Conservation (phyloP, 2,888 invertebrate species). For the Lasioglossum calceatum region DNA sequence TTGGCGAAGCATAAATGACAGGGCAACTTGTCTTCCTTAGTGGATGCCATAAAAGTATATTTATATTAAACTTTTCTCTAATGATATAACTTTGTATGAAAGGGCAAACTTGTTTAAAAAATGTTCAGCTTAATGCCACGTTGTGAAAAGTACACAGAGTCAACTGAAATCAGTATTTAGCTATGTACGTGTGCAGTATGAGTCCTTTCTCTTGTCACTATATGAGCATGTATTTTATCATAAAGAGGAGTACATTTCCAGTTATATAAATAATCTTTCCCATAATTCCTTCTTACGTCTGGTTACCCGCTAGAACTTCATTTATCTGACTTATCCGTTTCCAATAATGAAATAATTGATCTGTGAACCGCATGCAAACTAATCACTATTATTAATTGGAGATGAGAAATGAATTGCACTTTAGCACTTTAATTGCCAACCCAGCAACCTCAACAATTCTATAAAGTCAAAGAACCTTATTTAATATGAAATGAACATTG, state of each 20-base stretch:
- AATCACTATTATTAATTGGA: no score
- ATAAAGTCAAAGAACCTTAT: no score
- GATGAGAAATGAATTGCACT: no score
- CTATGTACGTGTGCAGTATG: background rate
- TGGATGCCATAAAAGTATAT: background rate
- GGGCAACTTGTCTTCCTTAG: background rate
- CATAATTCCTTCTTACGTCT: background rate
- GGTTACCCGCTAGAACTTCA: no score
- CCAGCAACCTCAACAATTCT: no score
- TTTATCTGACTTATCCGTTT: no score
- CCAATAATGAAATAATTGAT: no score
- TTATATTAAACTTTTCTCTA: background rate
- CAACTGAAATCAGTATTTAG: background rate
- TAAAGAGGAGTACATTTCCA: background rate
- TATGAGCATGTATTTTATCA: background rate
- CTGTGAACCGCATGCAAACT: no score
- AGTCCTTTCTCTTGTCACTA: background rate
- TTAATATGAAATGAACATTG: no score
- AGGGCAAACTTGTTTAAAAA: background rate
- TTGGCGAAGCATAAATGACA: background rate
- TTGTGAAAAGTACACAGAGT: background rate
- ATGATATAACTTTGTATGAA: background rate
- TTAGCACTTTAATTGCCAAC: no score
- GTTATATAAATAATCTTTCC: background rate
- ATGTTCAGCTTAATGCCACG: background rate